Percentiles rank a stretch among this genome's conserved stretches.
phyloP scores from a whole-genome alignment of 2,888 invertebrate genomes.

The Scaptomyza flava region DNA sequence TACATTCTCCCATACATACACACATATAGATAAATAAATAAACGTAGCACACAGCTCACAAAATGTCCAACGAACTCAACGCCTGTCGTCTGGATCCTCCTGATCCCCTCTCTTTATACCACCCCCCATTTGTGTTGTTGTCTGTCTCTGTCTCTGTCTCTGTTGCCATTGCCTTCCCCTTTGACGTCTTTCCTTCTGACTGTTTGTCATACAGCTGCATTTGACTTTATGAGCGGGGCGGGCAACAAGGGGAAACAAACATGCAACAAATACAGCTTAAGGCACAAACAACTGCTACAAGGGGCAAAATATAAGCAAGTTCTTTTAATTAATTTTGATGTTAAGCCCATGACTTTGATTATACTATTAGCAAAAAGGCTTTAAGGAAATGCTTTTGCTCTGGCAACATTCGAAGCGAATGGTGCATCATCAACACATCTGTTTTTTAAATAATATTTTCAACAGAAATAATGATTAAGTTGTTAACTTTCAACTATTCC shows the following conservation, averaged over 20 bases:
- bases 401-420: constrained; percentile 15
- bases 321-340: constrained; percentile 62
- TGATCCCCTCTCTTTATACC: background rate
- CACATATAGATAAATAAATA: constrained; percentile 70
- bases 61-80: constrained; percentile 73
- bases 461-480: too few relatives aligned
- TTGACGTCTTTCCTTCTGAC: constrained; percentile 25
- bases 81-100: constrained; percentile 59
- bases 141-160: constrained; percentile 10
- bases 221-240: constrained; percentile 44
- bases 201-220: constrained; percentile 67
- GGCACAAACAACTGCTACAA: constrained; percentile 37
- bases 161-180: background rate
- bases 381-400: background rate
- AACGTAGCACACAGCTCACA: constrained; percentile 67
- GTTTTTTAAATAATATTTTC: too few relatives aligned
- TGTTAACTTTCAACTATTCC: too few relatives aligned
- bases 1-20: constrained; percentile 12
- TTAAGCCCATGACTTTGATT: constrained; percentile 42
- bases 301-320: constrained; percentile 47
- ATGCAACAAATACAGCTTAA: constrained; percentile 55
- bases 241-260: constrained; percentile 3
- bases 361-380: constrained; percentile 3
- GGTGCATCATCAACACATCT: background rate
- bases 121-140: constrained; percentile 13